Base-by-base conservation (phyloP, 2,797 vertebrate species). In the Picus viridis region DNA sequence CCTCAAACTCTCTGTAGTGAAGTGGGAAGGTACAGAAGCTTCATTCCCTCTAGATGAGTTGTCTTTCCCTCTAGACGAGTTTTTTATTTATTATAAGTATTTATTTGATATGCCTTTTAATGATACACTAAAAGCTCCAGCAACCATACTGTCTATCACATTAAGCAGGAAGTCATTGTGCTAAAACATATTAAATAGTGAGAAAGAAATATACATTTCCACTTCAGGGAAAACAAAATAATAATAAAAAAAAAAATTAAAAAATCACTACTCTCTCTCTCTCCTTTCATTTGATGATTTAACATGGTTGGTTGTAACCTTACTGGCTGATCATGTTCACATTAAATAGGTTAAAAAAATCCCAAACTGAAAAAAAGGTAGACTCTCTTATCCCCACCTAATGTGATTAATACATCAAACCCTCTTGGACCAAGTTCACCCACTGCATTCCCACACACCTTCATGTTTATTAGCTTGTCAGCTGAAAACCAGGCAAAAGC, bases 391-490 rank as follows among this genome's bases (percentile, higher is more conserved):
- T 88, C 39, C 47, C 41, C 64, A 43, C 16, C 7, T 61, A 32
- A 67, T 22, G 10, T 18, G 17, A 82, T 47, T 45, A 79, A 84
- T 82, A 61, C 5, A 41, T 57, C 58, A 86, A 91, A 86, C 34
- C 13, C 51, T 30, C 3, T 8, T 49, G 64, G 45, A 88, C 43
- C 10, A 32, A 80, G 72, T 62, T 79, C 83, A 29, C 19, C 51
- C 16, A 19, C 64, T 71, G 41, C 18, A 49, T 76, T 93, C 43
- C 71, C 30, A 68, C 20, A 3, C 43, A 47, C 69, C 39, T 83
- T 63, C 65, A 63, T 12, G 30, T 87, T 77, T 72, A 77, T 72
- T 77, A 59, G 75, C 65, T 89, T 72, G 39, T 75, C 78, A 95
- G 78, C 36, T 70, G 56, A 62, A 88, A 92, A 78, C 12, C 64